These are phyloP conservation scores for Hippocampus kuda DNA, from an alignment of 2,797 vertebrate genomes.

Conservation along the genomic window DNA sequence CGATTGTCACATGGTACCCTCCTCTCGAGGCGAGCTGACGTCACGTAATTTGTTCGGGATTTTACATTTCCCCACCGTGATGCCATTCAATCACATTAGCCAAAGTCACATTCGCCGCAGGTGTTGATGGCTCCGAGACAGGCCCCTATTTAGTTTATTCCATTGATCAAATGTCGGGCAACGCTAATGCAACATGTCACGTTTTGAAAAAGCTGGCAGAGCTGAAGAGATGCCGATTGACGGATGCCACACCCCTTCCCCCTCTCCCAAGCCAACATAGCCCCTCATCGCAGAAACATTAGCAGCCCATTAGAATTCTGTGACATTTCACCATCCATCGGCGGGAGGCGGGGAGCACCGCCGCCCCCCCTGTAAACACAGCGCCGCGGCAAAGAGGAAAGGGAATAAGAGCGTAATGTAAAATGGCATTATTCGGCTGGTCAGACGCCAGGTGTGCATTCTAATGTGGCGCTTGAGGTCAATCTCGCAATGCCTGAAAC, in stretches of 20 bases:
- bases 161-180: slow-evolving; percentile 27
- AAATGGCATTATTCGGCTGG: slow-evolving; percentile 54
- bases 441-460: slow-evolving; percentile 55
- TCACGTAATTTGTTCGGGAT: background rate
- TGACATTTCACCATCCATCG: slow-evolving; percentile 64
- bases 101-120: slow-evolving; percentile 4
- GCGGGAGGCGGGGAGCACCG: slow-evolving; percentile 34
- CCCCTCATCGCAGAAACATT: slow-evolving; percentile 46
- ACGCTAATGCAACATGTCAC: slow-evolving; percentile 11
- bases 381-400: slow-evolving; percentile 49
- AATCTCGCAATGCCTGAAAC: slow-evolving; percentile 51
- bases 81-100: slow-evolving; percentile 2
- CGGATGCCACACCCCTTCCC: slow-evolving; percentile 26
- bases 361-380: slow-evolving; percentile 59
- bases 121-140: background rate
- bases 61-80: background rate
- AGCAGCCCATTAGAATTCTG: slow-evolving; percentile 63
- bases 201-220: slow-evolving; percentile 35
- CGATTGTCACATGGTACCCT: background rate
- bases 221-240: slow-evolving; percentile 52
- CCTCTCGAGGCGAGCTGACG: background rate
- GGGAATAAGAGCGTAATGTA: slow-evolving; percentile 55
- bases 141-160: slow-evolving; percentile 10
- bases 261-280: background rate
- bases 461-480: slow-evolving; percentile 54